Base-by-base conservation (phyloP, 2,797 vertebrate species). In the Tauraco hartlaubi region DNA sequence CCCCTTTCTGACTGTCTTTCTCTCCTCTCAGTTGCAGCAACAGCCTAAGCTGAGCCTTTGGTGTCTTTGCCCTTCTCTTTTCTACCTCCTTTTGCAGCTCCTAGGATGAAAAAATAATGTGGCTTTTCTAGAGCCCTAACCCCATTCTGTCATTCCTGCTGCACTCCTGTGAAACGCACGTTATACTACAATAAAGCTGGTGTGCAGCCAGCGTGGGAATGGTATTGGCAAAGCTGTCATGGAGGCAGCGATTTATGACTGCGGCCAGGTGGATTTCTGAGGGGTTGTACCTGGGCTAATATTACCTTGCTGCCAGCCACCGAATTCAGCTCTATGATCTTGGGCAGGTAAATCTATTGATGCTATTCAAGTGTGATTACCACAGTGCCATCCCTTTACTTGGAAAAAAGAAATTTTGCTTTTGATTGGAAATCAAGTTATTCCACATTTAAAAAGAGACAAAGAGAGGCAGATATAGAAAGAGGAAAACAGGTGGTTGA, bases 61-160 rank as follows among this genome's bases (percentile, higher is more conserved):
- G 95, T 67, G 88, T 46, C 74, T 59, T 81, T 88, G 84, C 63
- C 75, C 85, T 88, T 71, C 74, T 76, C 85, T 81, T 96, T 71
- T 62, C 89, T 88, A 33, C 59, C 44, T 84, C 41, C 49, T 91
- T 79, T 71, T 93, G 88, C 90, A 94, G 16, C 67, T 88, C 89
- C 85, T 89, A 35, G 54, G 85, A 92, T 85, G 85, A 95, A 97
- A 96, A 93, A 94, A 75, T 71, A 85, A 89, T 35, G 90, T 96
- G 96, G 76, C 78, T 98, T 95, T 98, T 95, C 92, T 95, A 72
- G 76, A 0, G 11, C 97, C 93, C 98, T 98, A 99, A 97, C 99
- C 98, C 97, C 98, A 98, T 99, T 99, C 99, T 99, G 98, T 99
- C 99, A 99, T 81, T 97, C 81, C 92, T 94, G 90, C 97, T 95